Base-by-base conservation (phyloP, 2,888 invertebrate species). In the Apocheima hispidaria region DNA sequence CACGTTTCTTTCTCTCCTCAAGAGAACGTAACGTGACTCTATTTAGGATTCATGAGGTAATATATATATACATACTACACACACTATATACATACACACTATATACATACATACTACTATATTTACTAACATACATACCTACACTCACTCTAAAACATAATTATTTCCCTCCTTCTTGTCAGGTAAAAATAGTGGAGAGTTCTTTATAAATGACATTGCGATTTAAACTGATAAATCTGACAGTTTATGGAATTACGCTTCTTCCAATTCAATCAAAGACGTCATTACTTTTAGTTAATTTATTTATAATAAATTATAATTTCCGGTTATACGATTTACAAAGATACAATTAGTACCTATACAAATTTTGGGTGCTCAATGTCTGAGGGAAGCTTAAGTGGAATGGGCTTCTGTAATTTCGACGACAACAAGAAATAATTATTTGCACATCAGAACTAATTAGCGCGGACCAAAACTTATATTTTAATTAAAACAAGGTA, bases 291-390 rank as follows among this genome's bases (percentile, higher is more conserved):
- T 28, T 28, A 46, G 30, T 48, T 30, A 33, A 33, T 20, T n/a
- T 20, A 33, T 30, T 44, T 28, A 28, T 30, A 10, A 30, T 10
- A 28, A n/a, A n/a, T n/a, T 18, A 30, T 6, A 30, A 48, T 48
- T 46, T n/a, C 18, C 33, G 18, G 18, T 30, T 30, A 43, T 12
- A 28, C 28, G 16, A 30, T 33, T 48, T 20, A 48, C 48, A 33
- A 48, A 20, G 20, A 48, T 28, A 46, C 20, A 33, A 44, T 44
- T 43, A 16, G n/a, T 4, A n/a, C 23, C n/a, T 30, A 20, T 20
- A 46, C 46, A 46, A 46, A 43, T 43, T 43, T 44, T 16, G 10
- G 30, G 33, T n/a, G 20, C n/a, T 48, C 18, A 28, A 30, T 46
- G 48, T 28, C 44, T 43, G 1, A 23, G 21, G 14, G 14, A 4